A percentile compares a stretch with the other conserved stretches of the same genome.
These are phyloP conservation scores for Condylura cristata DNA, from an alignment of 2,113 vertebrate genomes.

Conservation along the genomic window DNA sequence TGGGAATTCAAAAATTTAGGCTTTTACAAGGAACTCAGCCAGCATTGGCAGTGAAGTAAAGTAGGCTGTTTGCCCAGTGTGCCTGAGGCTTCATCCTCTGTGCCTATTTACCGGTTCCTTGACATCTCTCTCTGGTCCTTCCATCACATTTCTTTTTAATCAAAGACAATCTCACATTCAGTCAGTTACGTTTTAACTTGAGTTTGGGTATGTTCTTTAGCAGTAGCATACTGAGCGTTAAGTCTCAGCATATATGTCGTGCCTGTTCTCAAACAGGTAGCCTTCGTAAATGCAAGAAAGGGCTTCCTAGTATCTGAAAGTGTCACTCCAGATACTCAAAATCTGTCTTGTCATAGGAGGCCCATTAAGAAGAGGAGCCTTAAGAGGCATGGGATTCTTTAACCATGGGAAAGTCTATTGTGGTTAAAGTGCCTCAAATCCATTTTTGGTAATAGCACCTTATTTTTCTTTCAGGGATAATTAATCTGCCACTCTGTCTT, in stretches of 20 bases:
- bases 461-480: background rate
- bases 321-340: background rate
- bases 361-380: background rate
- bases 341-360: background rate
- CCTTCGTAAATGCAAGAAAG: background rate
- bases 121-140: background rate
- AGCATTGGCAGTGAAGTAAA: background rate
- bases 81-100: background rate
- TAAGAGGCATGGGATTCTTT: background rate
- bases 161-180: background rate
- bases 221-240: background rate
- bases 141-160: background rate
- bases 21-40: background rate
- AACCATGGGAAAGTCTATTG: background rate
- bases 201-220: background rate
- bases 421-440: background rate
- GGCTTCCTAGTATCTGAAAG: background rate
- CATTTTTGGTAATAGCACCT: background rate
- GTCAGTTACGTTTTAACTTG: slow-evolving; percentile 15
- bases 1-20: background rate
- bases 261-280: background rate
- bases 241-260: background rate
- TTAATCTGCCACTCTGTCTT: background rate
- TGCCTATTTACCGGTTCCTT: background rate
- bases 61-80: background rate